These are phyloP conservation scores for Scomber scombrus DNA, from an alignment of 2,113 vertebrate species.

Conservation along the genomic window DNA sequence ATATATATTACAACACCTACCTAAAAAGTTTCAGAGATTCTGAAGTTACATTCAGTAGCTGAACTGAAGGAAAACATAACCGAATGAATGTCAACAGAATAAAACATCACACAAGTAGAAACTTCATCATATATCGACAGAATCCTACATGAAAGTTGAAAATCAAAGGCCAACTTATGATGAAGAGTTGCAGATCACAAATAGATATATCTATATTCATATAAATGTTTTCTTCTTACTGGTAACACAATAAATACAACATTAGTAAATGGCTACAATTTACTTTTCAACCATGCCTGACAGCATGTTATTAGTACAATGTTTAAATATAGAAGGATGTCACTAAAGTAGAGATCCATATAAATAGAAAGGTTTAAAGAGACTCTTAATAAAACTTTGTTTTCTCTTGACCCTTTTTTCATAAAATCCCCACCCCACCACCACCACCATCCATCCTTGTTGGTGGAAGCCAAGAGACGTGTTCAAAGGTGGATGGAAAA, in stretches of 20 bases:
- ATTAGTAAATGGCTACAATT: slow-evolving; percentile 86
- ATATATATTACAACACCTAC: slow-evolving; percentile 82
- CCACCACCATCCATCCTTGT: background rate
- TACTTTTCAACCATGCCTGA: slow-evolving; percentile 81
- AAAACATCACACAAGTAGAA: slow-evolving; percentile 79
- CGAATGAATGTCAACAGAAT: slow-evolving; percentile 70
- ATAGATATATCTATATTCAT: slow-evolving; percentile 83
- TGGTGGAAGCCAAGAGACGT: slow-evolving; percentile 47
- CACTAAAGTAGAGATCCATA: slow-evolving; percentile 81
- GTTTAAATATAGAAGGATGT: slow-evolving; percentile 85
- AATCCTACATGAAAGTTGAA: slow-evolving; percentile 74
- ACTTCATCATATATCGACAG: slow-evolving; percentile 76
- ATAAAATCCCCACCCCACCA: slow-evolving; percentile 26
- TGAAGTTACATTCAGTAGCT: slow-evolving; percentile 86
- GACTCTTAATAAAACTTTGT: slow-evolving; percentile 80
- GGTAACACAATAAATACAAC: slow-evolving; percentile 86
- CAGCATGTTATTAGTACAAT: slow-evolving; percentile 85
- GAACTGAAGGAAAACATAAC: slow-evolving; percentile 74
- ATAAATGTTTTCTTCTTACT: slow-evolving; percentile 83
- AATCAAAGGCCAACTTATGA: slow-evolving; percentile 78
- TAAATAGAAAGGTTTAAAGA: slow-evolving; percentile 83
- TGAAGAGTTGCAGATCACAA: slow-evolving; percentile 85
- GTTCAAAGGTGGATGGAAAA: slow-evolving; percentile 71
- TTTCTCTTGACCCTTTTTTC: slow-evolving; percentile 44
- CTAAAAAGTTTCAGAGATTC: slow-evolving; percentile 81